Evolutionary conservation across 2,113 vertebrate genomes (phyloP), one percentile per base, ranked within the genome.

Genomic region (Onychorhynchus coronatus): DNA sequence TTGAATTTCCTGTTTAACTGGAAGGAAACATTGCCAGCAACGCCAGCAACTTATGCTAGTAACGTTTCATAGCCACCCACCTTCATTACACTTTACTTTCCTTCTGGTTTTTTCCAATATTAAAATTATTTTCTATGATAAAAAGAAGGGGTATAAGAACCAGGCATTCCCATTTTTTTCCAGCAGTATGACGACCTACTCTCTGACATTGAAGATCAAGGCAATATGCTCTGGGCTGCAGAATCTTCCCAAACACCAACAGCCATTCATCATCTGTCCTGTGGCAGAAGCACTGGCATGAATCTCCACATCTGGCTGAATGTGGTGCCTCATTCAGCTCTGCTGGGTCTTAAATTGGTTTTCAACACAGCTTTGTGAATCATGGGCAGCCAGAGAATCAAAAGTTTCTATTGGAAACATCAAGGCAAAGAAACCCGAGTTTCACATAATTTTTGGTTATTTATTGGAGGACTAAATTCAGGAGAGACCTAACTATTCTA

Each of bases 261-360:
- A 96, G 72, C 59, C 55, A 78, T 71, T 97, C 37, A 74, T 93
- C 92, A 97, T 93, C 89, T 88, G 89, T 97, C 93, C 76, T 75
- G 74, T 75, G 73, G 46, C 77, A 87, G 77, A 82, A 85, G 33
- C 61, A 41, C 61, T 72, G 55, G 61, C 66, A 90, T 89, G 93
- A 91, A 93, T 78, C 58, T 86, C 85, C 75, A 71, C 84, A 88
- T 70, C 65, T 91, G 84, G 52, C 47, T 92, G 76, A 79, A 70
- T 81, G 65, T 77, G 46, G 58, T 85, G 27, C 33, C 0, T 1
- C 75, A 81, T 87, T 85, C 87, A 75, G 80, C 90, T 89, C 63
- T 71, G 47, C 50, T 90, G 61, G 70, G 46, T 85, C 75, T 93
- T 79, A 92, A 81, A 91, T 62, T 93, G 76, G 22, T 95, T 92